Conservation (phyloP, 2,113 vertebrate genomes). For the Struthidea cinerea region DNA sequence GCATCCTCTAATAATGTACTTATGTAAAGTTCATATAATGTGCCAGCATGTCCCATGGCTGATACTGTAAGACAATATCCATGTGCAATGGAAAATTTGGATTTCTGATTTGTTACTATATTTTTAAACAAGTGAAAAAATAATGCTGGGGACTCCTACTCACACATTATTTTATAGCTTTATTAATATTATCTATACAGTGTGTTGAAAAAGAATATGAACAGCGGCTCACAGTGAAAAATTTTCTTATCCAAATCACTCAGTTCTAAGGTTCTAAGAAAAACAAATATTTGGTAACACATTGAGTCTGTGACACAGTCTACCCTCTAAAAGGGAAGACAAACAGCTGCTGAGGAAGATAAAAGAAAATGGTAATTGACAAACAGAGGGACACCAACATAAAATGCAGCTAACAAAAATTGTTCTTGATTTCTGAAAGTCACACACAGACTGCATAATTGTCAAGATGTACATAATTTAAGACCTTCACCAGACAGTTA, state of each 20-base stretch:
- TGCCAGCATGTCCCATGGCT: not conserved
- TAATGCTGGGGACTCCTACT: not conserved
- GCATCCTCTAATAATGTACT: not conserved
- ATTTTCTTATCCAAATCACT: not conserved
- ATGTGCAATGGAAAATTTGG: not conserved
- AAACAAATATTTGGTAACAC: constrained; percentile 48
- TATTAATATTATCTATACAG: not conserved
- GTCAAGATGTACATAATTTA: not conserved
- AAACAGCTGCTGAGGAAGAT: constrained; percentile 45
- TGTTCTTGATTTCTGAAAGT: not conserved
- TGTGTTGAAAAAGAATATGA: not conserved
- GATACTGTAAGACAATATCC: not conserved
- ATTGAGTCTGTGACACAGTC: not conserved
- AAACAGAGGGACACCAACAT: not conserved
- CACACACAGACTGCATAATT: not conserved
- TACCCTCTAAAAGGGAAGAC: constrained; percentile 18
- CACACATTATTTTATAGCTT: not conserved
- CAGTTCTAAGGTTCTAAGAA: constrained; percentile 2
- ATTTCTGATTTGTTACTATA: not conserved
- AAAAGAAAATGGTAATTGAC: constrained; percentile 33
- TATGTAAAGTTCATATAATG: not conserved
- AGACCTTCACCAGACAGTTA: not conserved
- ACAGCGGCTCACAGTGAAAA: not conserved
- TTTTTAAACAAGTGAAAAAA: not conserved
- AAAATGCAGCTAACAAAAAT: constrained; percentile 13